These are phyloP conservation scores for Pongo abelii DNA, from an alignment of 2,113 vertebrate species.

Conservation along the genomic window DNA sequence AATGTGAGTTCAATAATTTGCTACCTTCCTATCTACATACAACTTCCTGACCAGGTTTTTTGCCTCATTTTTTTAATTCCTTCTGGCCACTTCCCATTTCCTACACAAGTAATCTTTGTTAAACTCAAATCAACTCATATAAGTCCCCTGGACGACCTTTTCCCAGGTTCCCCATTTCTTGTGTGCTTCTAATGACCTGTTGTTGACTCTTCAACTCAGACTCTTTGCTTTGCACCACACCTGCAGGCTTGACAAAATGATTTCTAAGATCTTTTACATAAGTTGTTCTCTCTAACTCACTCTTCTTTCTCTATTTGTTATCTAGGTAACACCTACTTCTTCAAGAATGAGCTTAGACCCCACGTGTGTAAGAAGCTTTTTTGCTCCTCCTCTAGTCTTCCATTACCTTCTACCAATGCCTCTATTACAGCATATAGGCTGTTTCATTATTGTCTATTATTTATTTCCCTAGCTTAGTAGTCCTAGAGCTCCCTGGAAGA, in stretches of 20 bases:
- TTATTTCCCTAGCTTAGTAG: not conserved
- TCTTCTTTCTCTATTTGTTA: not conserved
- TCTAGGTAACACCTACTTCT: not conserved
- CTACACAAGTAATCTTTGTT: not conserved
- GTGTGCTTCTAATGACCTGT: not conserved
- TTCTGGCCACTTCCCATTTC: not conserved
- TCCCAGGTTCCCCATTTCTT: not conserved
- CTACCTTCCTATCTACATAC: not conserved
- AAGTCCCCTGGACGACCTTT: not conserved
- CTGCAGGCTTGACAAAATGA: not conserved
- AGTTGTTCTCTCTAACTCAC: not conserved
- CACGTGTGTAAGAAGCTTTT: not conserved
- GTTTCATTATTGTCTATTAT: not conserved
- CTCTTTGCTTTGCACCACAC: not conserved
- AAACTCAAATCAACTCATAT: not conserved
- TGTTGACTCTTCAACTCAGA: not conserved
- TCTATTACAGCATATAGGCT: fast-evolving
- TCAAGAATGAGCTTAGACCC: not conserved
- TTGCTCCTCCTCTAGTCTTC: not conserved
- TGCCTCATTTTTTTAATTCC: not conserved
- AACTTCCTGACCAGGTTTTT: not conserved
- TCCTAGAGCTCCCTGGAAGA: not conserved
- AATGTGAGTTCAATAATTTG: not conserved
- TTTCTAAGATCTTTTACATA: not conserved
- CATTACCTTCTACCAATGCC: not conserved